Base-by-base conservation (phyloP, 1,140 invertebrate genomes). In the Philopotamus ludificatus region DNA sequence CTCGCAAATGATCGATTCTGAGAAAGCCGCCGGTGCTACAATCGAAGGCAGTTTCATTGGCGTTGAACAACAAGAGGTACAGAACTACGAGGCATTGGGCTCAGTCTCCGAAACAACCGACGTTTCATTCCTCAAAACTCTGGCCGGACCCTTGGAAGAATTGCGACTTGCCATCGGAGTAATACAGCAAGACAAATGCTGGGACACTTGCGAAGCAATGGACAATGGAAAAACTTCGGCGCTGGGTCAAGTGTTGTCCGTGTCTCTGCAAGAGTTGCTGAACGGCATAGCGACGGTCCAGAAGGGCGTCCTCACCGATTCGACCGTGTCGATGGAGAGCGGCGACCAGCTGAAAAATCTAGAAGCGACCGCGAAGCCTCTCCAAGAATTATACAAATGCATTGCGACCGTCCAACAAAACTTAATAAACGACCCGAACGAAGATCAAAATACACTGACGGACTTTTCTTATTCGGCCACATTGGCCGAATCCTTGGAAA, bases 381-480 rank as follows among this genome's bases (percentile, higher is more conserved):
- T 81, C 1, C 72, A 75, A 51, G 76, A 77, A 64, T 66, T 82
- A n/a, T 73, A 74, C 61, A 76, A 77, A 54, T 74, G 71, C 45
- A 63, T 82, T 25, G 75, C 73, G 3, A 16, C 75, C n/a, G 70
- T 80, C 0, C 74, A 78, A 60, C 59, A 70, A 51, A 65, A 50
- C 65, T 22, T 71, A 16, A 21, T 69, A 1, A 55, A 73, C 25
- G 68, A 70, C 58, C 61, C 68, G 12, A 65, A 62, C 3, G 71
- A 73, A 1, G 53, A 65, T 0, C 34, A 65, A 22, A 28, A 25
- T 3, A 58, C 68, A 7, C 15, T 70, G 4, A 55, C 50, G 15
- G 57, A 70, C 12, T 65, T 67, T 26, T 22, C 45, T 34, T 65
- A 65, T 45, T 45, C 61, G 0, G 25, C 61, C 4, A 68, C 41